These are phyloP conservation scores for Periplaneta americana DNA, from an alignment of 1,140 invertebrate genomes.

Conservation along the genomic window DNA sequence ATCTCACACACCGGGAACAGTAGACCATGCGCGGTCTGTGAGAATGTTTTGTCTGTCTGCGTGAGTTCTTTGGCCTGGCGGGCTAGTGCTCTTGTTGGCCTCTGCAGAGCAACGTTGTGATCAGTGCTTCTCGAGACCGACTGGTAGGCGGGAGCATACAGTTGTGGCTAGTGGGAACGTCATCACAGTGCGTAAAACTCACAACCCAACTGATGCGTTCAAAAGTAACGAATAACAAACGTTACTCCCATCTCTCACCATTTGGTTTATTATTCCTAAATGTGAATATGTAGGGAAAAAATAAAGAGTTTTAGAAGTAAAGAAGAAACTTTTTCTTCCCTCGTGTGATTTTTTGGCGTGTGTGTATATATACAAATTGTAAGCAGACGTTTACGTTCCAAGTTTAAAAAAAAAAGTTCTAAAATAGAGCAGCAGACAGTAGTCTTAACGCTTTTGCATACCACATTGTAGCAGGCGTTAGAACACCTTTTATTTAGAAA, in stretches of 20 bases:
- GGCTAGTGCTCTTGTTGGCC: not conserved
- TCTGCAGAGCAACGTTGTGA: not conserved
- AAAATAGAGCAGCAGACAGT: not conserved
- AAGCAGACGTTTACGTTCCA: not conserved
- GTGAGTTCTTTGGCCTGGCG: not conserved
- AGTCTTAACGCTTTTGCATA: not conserved
- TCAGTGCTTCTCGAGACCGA: not conserved
- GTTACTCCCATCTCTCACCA: not conserved
- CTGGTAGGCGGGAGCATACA: too few relatives aligned
- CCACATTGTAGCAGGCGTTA: not conserved
- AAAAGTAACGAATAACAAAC: not conserved
- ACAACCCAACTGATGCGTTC: not conserved
- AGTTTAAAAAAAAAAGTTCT: not conserved
- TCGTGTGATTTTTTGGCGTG: not conserved
- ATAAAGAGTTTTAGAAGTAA: not conserved
- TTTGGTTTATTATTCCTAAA: not conserved
- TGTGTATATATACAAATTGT: not conserved
- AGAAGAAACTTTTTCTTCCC: not conserved
- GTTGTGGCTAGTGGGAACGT: not conserved
- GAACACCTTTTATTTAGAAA: not conserved
- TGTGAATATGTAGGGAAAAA: not conserved
- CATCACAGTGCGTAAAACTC: not conserved
- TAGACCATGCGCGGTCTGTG: not conserved
- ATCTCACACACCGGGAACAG: too few relatives aligned
- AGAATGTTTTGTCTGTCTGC: not conserved